These are phyloP conservation scores for Hymenochirus boettgeri DNA, from an alignment of 2,113 vertebrate species.

Conservation along the genomic window DNA sequence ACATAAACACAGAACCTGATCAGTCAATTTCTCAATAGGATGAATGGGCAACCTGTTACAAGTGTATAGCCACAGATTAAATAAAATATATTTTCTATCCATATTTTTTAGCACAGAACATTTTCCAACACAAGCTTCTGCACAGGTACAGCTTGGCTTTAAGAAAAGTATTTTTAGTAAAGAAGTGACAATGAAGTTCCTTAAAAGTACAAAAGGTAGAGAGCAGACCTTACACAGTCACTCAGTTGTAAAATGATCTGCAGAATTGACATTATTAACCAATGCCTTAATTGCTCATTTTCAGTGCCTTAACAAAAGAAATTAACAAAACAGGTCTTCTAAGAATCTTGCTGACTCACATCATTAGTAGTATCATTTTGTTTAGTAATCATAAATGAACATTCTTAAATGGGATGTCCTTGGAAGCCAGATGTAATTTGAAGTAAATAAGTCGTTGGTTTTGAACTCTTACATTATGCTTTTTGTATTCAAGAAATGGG, in stretches of 20 bases:
- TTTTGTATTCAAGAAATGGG: too few relatives aligned
- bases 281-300: conserved; percentile 63
- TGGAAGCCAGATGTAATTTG: conserved; percentile 38
- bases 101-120: too few relatives aligned
- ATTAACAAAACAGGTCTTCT: conserved; percentile 56
- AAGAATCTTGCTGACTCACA: conserved; percentile 58
- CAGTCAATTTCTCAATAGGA: too few relatives aligned
- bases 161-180: too few relatives aligned
- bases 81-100: too few relatives aligned
- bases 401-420: conserved; percentile 38
- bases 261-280: conserved; percentile 60
- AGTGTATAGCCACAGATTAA: too few relatives aligned
- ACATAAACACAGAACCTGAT: too few relatives aligned
- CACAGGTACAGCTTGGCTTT: too few relatives aligned
- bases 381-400: conserved; percentile 38
- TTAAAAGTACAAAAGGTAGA: not conserved
- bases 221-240: not conserved
- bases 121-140: too few relatives aligned
- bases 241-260: conserved; percentile 48
- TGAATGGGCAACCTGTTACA: too few relatives aligned
- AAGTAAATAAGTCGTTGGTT: conserved; percentile 36
- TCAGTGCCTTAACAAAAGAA: conserved; percentile 57
- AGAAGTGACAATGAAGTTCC: too few relatives aligned
- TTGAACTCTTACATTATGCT: conserved; percentile 8
- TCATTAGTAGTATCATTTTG: conserved; percentile 52